These are phyloP conservation scores for Unio delphinus DNA, from an alignment of 2,888 invertebrate species.

Conservation along the genomic window DNA sequence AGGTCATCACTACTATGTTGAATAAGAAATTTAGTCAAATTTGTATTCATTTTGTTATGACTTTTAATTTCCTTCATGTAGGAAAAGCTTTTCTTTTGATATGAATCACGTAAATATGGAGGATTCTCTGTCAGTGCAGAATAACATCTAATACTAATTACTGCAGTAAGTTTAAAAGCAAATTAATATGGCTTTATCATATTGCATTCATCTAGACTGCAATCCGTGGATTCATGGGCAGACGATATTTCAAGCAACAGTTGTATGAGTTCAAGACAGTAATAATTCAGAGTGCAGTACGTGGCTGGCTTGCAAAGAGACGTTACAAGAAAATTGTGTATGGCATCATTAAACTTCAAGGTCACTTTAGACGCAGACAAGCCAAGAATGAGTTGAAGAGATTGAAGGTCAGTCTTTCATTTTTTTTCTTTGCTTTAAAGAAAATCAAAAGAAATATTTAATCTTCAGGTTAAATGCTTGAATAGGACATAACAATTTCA, in stretches of 20 bases:
- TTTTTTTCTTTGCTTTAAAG: too few species aligned
- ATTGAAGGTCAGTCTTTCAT: conserved; percentile 76
- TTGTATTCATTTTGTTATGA: too few species aligned
- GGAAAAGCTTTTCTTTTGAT: too few species aligned
- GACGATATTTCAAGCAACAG: conserved; percentile 76
- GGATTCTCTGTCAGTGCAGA: not conserved
- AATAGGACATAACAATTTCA: too few species aligned
- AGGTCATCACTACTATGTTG: too few species aligned
- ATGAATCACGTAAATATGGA: not conserved
- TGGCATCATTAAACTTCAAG: conserved; percentile 84
- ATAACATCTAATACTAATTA: not conserved
- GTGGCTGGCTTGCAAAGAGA: conserved; percentile 85
- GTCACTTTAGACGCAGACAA: conserved; percentile 75
- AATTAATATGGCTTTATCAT: not conserved
- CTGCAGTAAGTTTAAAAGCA: not conserved
- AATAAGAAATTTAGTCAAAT: too few species aligned
- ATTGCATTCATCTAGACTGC: conserved; percentile 78
- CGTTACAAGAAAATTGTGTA: conserved; percentile 61
- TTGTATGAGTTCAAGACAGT: conserved; percentile 71
- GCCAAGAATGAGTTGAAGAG: conserved; percentile 87
- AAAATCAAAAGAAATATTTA: too few species aligned
- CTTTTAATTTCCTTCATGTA: too few species aligned
- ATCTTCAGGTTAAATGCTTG: too few species aligned
- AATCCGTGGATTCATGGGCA: conserved; percentile 80
- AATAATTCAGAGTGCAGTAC: conserved; percentile 84